Base-by-base conservation (phyloP, 92 coral and sea anemone genomes). In the Porites divaricata region DNA sequence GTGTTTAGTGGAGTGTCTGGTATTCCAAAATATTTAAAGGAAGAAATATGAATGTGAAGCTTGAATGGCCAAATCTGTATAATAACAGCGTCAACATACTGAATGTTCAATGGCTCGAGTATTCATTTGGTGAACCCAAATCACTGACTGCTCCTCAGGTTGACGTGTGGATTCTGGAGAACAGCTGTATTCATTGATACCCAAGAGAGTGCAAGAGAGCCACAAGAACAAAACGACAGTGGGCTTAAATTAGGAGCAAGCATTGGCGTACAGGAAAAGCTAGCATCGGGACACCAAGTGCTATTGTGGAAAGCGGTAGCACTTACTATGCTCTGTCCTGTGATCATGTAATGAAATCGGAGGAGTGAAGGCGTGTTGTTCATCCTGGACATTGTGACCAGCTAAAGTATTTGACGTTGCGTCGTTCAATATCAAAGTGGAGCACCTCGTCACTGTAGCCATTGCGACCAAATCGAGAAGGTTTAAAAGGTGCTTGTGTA, bases 231-330 rank as follows among this genome's bases (percentile, higher is more conserved):
- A 35, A 35, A 35, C 41, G 41, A 35, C 41, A 4, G 41, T 6
- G 41, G 6, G 41, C 41, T 35, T 35, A 2, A 35, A 35, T 2
- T 35, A 35, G 88, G 88, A 41, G 66, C 69, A 14, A 79, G 88
- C 79, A 85, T 66, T 8, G 83, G 88, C 17, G 76, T 77, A 8
- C 15, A 76, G 64, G 85, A 72, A 1, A 16, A 23, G 15, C 6
- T 7, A 10, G 59, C 75, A 19, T 79, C 70, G 64, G 88, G 51
- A 76, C 88, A 14, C 76, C 52, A 23, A 66, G 88, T 50, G 88
- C 81, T 41, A 26, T 84, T 75, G 70, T 77, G 45, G 50, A 67
- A 70, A 79, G 70, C 28, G 85, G 41, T 14, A 52, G 70, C 1
- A 59, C 59, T 2, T 28, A 26, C 4, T 86, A 77, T 71, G 17